These are phyloP conservation scores for Hippocampus abdominalis DNA, from an alignment of 2,113 vertebrate species.

Conservation along the genomic window DNA sequence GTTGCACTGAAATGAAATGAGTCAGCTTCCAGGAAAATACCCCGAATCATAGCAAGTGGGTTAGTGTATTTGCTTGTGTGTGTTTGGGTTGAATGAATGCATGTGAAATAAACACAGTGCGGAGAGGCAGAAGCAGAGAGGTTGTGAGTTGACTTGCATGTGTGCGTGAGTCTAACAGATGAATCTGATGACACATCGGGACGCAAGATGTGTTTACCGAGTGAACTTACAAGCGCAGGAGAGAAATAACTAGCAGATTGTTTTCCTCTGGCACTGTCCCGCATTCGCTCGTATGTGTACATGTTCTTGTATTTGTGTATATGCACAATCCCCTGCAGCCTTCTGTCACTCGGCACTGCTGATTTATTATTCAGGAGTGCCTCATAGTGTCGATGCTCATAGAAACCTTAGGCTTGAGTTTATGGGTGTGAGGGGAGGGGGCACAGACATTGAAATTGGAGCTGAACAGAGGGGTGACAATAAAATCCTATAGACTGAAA, in stretches of 20 bases:
- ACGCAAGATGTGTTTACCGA: slow-evolving; percentile 4
- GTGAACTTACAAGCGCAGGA: slow-evolving; percentile 23
- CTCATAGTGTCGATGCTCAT: slow-evolving; percentile 46
- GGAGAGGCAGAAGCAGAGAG: slow-evolving; percentile 22
- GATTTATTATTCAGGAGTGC: slow-evolving; percentile 64
- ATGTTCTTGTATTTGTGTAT: slow-evolving; percentile 33
- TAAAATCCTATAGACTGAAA: not conserved
- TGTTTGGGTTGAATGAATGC: slow-evolving; percentile 35
- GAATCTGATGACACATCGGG: not conserved
- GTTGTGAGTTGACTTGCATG: slow-evolving; percentile 2
- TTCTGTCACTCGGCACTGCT: slow-evolving; percentile 46
- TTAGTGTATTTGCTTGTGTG: slow-evolving; percentile 14
- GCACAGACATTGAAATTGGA: not conserved
- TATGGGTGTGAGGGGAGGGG: not conserved
- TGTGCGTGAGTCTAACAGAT: not conserved
- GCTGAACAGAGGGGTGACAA: not conserved
- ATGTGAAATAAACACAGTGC: slow-evolving; percentile 27
- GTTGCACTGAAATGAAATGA: slow-evolving; percentile 55
- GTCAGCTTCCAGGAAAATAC: slow-evolving; percentile 66
- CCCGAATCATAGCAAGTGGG: slow-evolving; percentile 23
- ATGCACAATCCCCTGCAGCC: slow-evolving; percentile 56
- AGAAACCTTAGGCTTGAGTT: slow-evolving; percentile 24
- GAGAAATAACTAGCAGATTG: slow-evolving; percentile 55
- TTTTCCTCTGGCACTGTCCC: slow-evolving; percentile 56
- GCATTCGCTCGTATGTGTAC: slow-evolving; percentile 40